Evolutionary conservation across 2,797 vertebrate genomes (phyloP).

Genomic region (Hippoglossus hippoglossus): DNA sequence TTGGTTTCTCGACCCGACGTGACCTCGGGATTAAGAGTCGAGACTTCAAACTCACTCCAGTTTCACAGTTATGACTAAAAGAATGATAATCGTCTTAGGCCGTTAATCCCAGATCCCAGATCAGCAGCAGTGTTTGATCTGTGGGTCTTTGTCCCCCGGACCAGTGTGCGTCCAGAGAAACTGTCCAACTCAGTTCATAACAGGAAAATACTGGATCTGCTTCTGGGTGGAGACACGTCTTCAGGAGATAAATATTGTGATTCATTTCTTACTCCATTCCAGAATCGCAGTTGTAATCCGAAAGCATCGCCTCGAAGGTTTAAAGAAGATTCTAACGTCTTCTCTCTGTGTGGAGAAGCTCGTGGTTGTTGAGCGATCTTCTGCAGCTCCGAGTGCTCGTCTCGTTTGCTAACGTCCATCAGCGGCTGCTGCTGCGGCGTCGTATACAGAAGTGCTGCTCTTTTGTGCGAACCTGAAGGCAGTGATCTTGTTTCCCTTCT

Average conservation of each 20-base stretch:
- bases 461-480: conserved; percentile 60
- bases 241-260: no score
- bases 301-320: background rate
- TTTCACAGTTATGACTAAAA: conserved; percentile 19
- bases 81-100: conserved; percentile 22
- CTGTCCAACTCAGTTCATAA: no score
- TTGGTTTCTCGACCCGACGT: conserved; percentile 24
- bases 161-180: background rate
- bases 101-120: conserved; percentile 36
- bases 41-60: conserved; percentile 6
- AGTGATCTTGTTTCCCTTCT: conserved; percentile 56
- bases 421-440: conserved; percentile 40
- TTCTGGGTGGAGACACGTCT: no score
- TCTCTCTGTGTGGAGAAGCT: background rate
- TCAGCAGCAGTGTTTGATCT: conserved; percentile 17
- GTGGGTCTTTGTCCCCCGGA: no score
- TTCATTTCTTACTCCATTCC: background rate
- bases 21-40: conserved; percentile 9
- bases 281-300: background rate
- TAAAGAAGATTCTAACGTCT: no score
- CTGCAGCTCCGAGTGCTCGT: background rate
- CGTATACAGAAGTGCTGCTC: conserved; percentile 45
- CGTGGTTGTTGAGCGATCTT: background rate
- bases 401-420: conserved; percentile 25
- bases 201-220: no score